phyloP scores from a whole-genome alignment of 1,140 invertebrate species.

The Streblospio benedicti region DNA sequence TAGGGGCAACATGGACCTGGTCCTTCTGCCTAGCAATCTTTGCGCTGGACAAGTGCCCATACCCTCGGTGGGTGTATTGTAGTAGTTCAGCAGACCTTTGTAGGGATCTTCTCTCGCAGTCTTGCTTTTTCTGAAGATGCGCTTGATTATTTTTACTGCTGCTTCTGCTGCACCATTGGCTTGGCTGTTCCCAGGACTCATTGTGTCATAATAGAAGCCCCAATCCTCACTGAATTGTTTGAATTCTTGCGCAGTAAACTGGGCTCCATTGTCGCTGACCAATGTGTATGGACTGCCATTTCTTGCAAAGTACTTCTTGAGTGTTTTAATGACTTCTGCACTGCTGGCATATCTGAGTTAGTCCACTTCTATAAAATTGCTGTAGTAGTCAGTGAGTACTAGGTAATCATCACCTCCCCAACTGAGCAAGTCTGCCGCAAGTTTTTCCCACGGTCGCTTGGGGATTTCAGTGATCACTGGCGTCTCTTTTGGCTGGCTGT shows the following conservation, averaged over 20 bases:
- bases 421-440: not conserved
- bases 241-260: constrained; percentile 25
- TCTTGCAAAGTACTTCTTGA: constrained; percentile 20
- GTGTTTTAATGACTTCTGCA: not conserved
- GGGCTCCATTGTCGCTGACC: constrained; percentile 24
- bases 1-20: too few relatives aligned
- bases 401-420: not conserved
- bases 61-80: too few relatives aligned
- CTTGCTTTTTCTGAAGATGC: too few relatives aligned
- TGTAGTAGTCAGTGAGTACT: constrained; percentile 1
- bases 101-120: too few relatives aligned
- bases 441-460: not conserved
- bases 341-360: not conserved
- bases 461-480: not conserved
- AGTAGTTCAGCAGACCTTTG: too few relatives aligned
- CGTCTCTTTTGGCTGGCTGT: constrained; percentile 1
- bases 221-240: constrained; percentile 18
- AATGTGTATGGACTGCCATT: constrained; percentile 21
- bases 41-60: too few relatives aligned
- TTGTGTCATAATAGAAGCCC: constrained; percentile 23
- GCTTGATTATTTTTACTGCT: too few relatives aligned
- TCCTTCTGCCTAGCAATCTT: too few relatives aligned
- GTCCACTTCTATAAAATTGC: constrained; percentile 4
- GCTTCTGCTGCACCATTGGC: too few relatives aligned
- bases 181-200: too few relatives aligned